A percentile compares a stretch with the other conserved stretches of the same genome.
Conservation (phyloP, 2,113 vertebrate species). For the Shinisaurus crocodilurus region DNA sequence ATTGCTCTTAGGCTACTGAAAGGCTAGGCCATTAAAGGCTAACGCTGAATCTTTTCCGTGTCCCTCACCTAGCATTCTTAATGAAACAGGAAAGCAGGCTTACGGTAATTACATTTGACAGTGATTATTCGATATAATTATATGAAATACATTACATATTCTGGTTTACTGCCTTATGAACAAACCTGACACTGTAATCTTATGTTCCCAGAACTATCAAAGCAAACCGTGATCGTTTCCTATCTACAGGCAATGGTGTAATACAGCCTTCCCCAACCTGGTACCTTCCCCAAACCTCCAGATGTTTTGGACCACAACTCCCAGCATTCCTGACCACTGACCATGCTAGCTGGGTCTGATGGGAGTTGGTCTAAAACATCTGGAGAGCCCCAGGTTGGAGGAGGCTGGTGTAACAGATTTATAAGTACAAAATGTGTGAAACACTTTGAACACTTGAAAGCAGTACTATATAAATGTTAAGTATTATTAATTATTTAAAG, state of each 20-base stretch:
- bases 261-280: too few species aligned
- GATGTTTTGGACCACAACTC: too few species aligned
- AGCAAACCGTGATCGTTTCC: neutral
- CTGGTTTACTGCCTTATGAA: neutral
- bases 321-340: too few species aligned
- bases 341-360: too few species aligned
- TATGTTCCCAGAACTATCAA: neutral
- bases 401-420: too few species aligned
- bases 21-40: neutral
- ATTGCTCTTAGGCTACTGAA: neutral
- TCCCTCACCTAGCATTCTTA: neutral
- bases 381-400: too few species aligned
- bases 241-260: neutral
- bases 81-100: neutral
- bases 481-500: neutral
- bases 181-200: neutral
- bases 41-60: neutral
- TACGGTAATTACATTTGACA: constrained; percentile 1
- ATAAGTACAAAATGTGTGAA: too few species aligned
- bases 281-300: too few species aligned
- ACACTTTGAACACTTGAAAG: neutral
- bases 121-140: neutral
- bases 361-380: too few species aligned
- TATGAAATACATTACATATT: neutral
- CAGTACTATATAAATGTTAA: neutral